Percentiles rank a stretch among this genome's conserved stretches.
phyloP scores from a whole-genome alignment of 2,888 invertebrate genomes.

The Volucella inflata region DNA sequence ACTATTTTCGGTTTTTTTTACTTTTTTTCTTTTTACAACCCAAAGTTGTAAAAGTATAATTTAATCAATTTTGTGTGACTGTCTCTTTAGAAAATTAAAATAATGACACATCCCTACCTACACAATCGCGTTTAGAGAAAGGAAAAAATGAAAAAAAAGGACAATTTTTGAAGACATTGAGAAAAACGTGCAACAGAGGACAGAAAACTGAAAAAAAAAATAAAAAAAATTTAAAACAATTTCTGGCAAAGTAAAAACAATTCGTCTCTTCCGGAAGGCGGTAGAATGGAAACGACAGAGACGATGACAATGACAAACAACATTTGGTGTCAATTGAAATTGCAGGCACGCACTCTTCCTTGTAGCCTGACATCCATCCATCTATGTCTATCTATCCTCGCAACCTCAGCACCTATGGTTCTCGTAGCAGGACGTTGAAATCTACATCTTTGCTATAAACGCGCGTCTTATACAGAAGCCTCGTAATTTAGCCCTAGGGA shows the following conservation, averaged over 20 bases:
- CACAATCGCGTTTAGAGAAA: too few relatives aligned
- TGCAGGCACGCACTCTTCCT: slow-evolving; percentile 56
- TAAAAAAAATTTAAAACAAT: slow-evolving; percentile 45
- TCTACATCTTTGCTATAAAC: slow-evolving; percentile 70
- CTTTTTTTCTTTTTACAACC: background rate
- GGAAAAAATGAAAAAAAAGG: too few relatives aligned
- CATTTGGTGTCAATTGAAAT: slow-evolving; percentile 72
- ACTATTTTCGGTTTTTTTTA: background rate
- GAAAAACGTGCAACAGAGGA: slow-evolving; percentile 2
- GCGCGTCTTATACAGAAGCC: slow-evolving; percentile 63
- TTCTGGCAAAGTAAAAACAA: slow-evolving; percentile 63
- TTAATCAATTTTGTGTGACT: slow-evolving; percentile 42
- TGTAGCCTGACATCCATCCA: slow-evolving; percentile 42
- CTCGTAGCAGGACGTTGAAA: slow-evolving; percentile 45
- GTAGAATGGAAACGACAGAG: slow-evolving; percentile 28
- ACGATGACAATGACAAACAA: slow-evolving; percentile 73
- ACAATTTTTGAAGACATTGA: too few relatives aligned
- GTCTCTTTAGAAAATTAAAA: slow-evolving; percentile 42
- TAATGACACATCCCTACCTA: background rate
- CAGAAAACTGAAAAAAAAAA: slow-evolving; percentile 29
- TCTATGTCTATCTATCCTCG: background rate
- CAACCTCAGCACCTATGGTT: background rate
- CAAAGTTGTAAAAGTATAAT: slow-evolving; percentile 23
- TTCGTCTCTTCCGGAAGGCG: slow-evolving; percentile 18
- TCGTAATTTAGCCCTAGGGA: slow-evolving; percentile 64